Percentiles rank a stretch among this genome's conserved stretches.
Conservation (phyloP, 2,888 invertebrate species). For the Pterobdella sp. region DNA sequence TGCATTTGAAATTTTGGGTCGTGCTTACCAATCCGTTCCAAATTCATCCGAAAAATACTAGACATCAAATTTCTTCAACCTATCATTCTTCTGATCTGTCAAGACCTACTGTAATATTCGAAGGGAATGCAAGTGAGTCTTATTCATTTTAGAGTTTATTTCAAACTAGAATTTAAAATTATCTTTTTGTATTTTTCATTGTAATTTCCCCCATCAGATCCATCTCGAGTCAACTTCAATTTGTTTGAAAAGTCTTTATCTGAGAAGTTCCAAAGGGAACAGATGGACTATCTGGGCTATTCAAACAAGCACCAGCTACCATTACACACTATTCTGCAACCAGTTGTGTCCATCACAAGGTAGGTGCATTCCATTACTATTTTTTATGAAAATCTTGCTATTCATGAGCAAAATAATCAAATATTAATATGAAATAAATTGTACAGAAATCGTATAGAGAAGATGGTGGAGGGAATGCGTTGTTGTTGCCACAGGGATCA, state of each 20-base stretch:
- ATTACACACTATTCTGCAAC: slow-evolving; percentile 22
- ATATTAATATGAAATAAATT: no score
- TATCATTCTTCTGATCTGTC: slow-evolving; percentile 42
- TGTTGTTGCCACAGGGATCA: slow-evolving; percentile 64
- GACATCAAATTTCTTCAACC: slow-evolving; percentile 59
- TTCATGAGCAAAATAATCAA: neutral
- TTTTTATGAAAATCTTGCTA: neutral
- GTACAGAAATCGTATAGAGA: slow-evolving; percentile 37
- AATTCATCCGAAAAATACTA: slow-evolving; percentile 45
- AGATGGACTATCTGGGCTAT: slow-evolving; percentile 27
- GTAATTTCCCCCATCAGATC: slow-evolving; percentile 6
- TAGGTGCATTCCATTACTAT: neutral
- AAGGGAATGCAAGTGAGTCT: slow-evolving; percentile 18
- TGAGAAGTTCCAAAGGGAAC: slow-evolving; percentile 20
- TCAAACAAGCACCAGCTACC: slow-evolving; percentile 28
- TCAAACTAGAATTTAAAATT: no score
- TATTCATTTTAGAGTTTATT: neutral
- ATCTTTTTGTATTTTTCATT: no score
- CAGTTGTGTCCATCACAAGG: slow-evolving; percentile 23
- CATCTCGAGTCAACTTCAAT: slow-evolving; percentile 20
- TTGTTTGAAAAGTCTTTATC: slow-evolving; percentile 18
- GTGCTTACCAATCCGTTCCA: slow-evolving; percentile 56
- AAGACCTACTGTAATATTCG: neutral
- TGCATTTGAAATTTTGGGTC: slow-evolving; percentile 51
- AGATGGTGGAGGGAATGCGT: slow-evolving; percentile 62